Evolutionary conservation across 2,888 invertebrate genomes (phyloP), one percentile per base, ranked within the genome.

Genomic region (Andrena camellia): DNA sequence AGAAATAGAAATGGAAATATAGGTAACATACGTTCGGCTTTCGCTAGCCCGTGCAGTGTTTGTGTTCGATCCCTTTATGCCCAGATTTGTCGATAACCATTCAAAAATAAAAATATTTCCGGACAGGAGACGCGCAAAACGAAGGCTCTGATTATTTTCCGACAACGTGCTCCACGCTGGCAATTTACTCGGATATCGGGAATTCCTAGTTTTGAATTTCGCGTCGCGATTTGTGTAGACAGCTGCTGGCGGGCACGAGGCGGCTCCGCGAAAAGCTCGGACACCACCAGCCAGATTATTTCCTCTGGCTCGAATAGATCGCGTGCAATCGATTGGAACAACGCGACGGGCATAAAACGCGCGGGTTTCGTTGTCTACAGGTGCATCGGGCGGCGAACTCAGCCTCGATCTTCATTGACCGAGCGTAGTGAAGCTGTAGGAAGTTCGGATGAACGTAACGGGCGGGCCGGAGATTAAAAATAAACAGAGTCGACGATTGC

Each of bases 401-500:
- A 17, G n/a, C 23, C 23, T 57, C 54, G 26, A 57, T 23, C 23
- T 20, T 57, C 23, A 57, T 20, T 20, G 26, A 29, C 20, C 5
- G 20, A 23, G 52, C 35, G 71, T 67, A 68, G 78, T 72, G 42
- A 81, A 81, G 71, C 67, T 54, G 78, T 81, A 72, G 68, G 72
- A 50, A 67, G 33, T 33, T 29, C 26, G 57, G 54, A 48, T 26
- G 35, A 50, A 52, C 79, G 70, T 79, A 70, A 79, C 77, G 77
- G 63, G 62, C 70, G n/a, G 10, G 8, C 42, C 33, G 52, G n/a
- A 29, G 70, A 63, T 26, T 26, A 57, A 26, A 60, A 62, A 70
- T 52, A 68, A 62, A 71, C 70, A 17, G 60, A 3, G 67, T 33
- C 29, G 29, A 62, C 31, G 63, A 62, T 81, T 57, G 78, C 29